phyloP scores from a whole-genome alignment of 2,888 invertebrate species.

The Hanleya hanleyi region DNA sequence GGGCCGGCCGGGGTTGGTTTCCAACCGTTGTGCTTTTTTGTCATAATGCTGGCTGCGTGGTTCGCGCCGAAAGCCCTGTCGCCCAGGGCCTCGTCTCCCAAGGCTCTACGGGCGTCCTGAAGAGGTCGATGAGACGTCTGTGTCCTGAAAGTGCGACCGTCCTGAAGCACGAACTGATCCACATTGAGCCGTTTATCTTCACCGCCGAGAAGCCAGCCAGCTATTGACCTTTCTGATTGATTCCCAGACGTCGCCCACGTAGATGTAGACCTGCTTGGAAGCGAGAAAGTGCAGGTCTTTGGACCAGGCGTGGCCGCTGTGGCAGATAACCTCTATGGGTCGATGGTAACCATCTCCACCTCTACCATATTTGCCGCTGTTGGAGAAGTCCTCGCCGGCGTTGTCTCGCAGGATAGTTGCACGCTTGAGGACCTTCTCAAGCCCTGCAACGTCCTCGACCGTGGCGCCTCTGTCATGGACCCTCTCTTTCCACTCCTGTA shows the following conservation, averaged over 20 bases:
- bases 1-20: slow-evolving; percentile 14
- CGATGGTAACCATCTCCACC: too few relatives aligned
- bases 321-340: slow-evolving; percentile 23
- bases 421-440: too few relatives aligned
- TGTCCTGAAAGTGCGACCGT: slow-evolving; percentile 13
- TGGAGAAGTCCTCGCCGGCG: slow-evolving; percentile 18
- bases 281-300: slow-evolving; percentile 21
- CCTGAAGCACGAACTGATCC: too few relatives aligned
- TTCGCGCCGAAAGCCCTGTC: too few relatives aligned
- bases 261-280: slow-evolving; percentile 11
- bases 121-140: neutral
- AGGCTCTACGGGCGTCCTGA: neutral
- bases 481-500: neutral
- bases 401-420: slow-evolving; percentile 24
- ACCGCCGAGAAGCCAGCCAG: slow-evolving; percentile 22
- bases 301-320: slow-evolving; percentile 33
- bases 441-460: too few relatives aligned
- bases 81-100: neutral
- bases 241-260: slow-evolving; percentile 28
- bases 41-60: neutral
- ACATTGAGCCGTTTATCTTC: too few relatives aligned
- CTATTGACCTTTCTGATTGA: slow-evolving; percentile 17
- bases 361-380: slow-evolving; percentile 13
- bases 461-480: neutral
- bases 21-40: slow-evolving; percentile 13